Evolutionary conservation across 1,140 invertebrate genomes (phyloP), one percentile per base, ranked within the genome.

Genomic region (Pollicipes pollicipes): DNA sequence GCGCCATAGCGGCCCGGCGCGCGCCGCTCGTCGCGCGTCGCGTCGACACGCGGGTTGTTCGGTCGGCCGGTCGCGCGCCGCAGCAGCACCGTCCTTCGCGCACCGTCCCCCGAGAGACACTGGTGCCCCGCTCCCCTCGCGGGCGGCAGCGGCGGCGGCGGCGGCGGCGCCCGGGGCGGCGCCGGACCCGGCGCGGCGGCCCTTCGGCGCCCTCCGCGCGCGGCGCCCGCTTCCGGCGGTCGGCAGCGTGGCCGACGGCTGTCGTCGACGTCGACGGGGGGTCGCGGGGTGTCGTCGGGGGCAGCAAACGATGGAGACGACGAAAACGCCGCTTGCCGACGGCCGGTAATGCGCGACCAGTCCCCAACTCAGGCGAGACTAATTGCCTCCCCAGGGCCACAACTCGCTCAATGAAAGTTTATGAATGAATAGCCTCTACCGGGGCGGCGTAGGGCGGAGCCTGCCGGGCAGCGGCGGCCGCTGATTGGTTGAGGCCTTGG

Each of bases 401-500:
- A 66, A 29, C 64, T 29, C n/a, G 64, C 64, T 29, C n/a, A 66
- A 66, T 66, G 64, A 66, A 24, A 66, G 64, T 66, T 66, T 66
- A 66, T 66, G 64, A 66, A 66, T 66, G 64, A 66, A 66, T 66
- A 66, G 64, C 64, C 45, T 58, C 45, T 58, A 21, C 45, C 45
- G 45, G 45, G 45, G 2, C 10, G 2, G 45, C 45, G 45, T 10
- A 21, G 45, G 45, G 45, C 45, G 45, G 45, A 21, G 45, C 45
- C 21, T 24, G 45, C 32, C 32, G 45, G 45, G 45, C 45, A 21
- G 45, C 45, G 45, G 45, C 45, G 45, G 10, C 10, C 45, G 45
- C 6, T 58, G 45, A 58, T 58, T 58, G 45, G 45, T 58, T 21
- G 45, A 2, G 45, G 21, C 45, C 13, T 10, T 21, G 24, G 45